Evolutionary conservation across 2,113 vertebrate genomes (phyloP).

Genomic region (Lagopus muta): DNA sequence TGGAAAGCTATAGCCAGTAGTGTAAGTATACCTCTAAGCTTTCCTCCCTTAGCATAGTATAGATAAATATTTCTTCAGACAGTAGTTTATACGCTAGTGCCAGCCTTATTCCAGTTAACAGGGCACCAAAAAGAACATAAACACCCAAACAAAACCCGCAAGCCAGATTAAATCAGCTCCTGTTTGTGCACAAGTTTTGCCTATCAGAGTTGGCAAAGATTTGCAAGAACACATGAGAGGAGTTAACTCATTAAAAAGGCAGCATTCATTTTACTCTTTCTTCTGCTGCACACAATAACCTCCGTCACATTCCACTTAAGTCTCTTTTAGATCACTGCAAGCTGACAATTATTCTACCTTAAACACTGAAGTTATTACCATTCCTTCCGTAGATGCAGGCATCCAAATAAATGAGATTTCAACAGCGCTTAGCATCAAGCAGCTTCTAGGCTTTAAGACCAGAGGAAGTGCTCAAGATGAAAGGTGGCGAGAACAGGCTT

Average conservation of each 20-base stretch:
- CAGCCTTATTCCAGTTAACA: constrained; percentile 22
- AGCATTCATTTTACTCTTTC: neutral
- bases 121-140: neutral
- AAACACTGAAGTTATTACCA: neutral
- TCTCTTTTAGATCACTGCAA: neutral
- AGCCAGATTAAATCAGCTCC: constrained; percentile 11
- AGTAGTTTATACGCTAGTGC: neutral
- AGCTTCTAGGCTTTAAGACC: neutral
- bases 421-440: constrained; percentile 19
- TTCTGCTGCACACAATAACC: neutral
- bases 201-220: neutral
- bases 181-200: constrained; percentile 10
- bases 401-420: constrained; percentile 40
- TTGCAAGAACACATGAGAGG: neutral
- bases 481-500: neutral
- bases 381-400: neutral
- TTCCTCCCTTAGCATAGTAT: neutral
- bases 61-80: neutral
- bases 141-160: neutral
- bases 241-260: neutral
- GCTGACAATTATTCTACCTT: constrained; percentile 23
- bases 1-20: neutral
- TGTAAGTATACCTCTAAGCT: neutral
- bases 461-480: neutral
- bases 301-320: neutral